These are phyloP conservation scores for Cercopithecus neglectus DNA, from an alignment of 2,797 vertebrate species.

Conservation along the genomic window DNA sequence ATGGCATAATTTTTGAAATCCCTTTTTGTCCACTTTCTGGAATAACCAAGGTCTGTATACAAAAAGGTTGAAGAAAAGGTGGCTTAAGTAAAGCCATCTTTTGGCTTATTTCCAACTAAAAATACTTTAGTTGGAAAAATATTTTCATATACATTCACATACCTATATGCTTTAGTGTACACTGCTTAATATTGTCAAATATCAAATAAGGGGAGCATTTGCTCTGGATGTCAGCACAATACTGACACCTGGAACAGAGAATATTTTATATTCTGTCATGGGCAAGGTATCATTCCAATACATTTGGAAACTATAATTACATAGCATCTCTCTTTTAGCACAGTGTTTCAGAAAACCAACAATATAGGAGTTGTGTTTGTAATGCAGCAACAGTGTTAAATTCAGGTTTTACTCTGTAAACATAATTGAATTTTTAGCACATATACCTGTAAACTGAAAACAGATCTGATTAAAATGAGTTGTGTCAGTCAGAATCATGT, in stretches of 20 bases:
- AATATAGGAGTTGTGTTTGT: neutral
- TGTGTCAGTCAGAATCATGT: neutral
- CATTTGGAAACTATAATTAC: neutral
- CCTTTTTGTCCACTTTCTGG: neutral
- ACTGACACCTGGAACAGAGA: neutral
- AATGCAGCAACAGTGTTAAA: neutral
- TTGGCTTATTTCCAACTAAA: too few species aligned
- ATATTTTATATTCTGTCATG: neutral
- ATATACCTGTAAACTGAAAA: neutral
- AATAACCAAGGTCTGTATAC: neutral
- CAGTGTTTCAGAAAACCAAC: neutral
- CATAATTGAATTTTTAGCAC: neutral
- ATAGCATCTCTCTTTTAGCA: neutral
- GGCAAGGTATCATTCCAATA: neutral
- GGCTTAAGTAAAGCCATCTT: neutral
- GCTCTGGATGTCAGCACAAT: neutral
- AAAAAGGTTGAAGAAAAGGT: neutral
- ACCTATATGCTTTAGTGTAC: neutral
- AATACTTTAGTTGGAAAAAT: neutral
- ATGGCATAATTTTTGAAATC: neutral
- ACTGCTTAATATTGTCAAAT: neutral
- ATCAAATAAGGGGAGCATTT: neutral
- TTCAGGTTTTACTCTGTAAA: neutral
- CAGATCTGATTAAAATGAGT: neutral
- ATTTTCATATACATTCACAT: neutral